These are phyloP conservation scores for Acanthoscelides obtectus DNA, from an alignment of 2,888 invertebrate genomes.

Conservation along the genomic window DNA sequence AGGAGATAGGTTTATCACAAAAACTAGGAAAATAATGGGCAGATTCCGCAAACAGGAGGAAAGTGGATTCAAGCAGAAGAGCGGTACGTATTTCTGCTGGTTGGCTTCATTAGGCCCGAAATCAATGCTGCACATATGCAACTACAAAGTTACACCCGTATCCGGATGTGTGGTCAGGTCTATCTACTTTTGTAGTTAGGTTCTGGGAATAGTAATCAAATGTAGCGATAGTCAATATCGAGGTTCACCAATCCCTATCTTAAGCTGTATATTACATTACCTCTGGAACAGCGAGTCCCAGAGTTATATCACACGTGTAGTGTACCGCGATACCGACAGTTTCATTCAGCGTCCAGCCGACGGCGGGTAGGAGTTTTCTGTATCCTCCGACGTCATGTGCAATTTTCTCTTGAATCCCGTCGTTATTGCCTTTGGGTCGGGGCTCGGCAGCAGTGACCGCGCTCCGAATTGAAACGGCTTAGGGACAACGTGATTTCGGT, in stretches of 20 bases:
- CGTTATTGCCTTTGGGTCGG: neutral
- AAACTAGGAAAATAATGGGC: too few relatives aligned
- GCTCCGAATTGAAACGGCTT: neutral
- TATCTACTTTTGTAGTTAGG: too few relatives aligned
- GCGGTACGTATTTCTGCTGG: too few relatives aligned
- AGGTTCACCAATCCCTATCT: neutral
- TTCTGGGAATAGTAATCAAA: too few relatives aligned
- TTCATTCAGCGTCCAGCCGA: neutral
- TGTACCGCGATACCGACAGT: neutral
- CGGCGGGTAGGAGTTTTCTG: neutral
- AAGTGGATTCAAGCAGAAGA: too few relatives aligned
- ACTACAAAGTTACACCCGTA: too few relatives aligned
- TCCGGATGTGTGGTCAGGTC: too few relatives aligned
- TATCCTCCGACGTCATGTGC: neutral
- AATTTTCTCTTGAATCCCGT: neutral
- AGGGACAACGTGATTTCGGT: neutral
- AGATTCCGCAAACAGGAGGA: too few relatives aligned
- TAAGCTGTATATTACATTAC: neutral
- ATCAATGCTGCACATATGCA: too few relatives aligned
- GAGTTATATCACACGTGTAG: neutral
- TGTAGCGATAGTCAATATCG: too few relatives aligned
- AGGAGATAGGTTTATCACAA: too few relatives aligned
- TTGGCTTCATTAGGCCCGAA: too few relatives aligned
- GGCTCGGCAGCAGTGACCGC: neutral
- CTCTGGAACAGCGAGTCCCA: neutral